Evolutionary conservation across 2,797 vertebrate genomes (phyloP).

Genomic region (Sternarchorhynchus goeldii): DNA sequence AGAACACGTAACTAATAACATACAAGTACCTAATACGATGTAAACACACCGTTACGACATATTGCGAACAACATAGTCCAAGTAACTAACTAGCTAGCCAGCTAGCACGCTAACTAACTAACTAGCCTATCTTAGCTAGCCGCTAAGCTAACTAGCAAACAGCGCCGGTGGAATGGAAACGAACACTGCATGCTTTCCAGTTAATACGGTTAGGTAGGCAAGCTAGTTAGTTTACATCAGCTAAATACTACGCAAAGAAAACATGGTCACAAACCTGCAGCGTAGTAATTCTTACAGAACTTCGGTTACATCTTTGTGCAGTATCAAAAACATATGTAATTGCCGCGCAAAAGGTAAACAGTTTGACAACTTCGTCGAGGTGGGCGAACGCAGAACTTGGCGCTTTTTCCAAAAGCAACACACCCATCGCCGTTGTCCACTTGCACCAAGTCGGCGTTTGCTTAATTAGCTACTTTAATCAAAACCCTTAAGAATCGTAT

Average conservation of each 20-base stretch:
- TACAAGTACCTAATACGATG: too few species aligned
- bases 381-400: conserved; percentile 70
- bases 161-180: too few species aligned
- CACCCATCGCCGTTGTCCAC: neutral
- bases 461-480: neutral
- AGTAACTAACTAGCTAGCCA: too few species aligned
- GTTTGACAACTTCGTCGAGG: conserved; percentile 43
- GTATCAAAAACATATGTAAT: neutral
- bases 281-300: neutral
- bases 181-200: too few species aligned
- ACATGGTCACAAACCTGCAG: neutral
- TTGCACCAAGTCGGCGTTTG: neutral
- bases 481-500: accelerated
- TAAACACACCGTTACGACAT: too few species aligned
- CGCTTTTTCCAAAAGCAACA: conserved; percentile 76
- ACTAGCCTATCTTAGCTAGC: too few species aligned
- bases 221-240: too few species aligned
- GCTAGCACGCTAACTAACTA: too few species aligned
- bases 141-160: too few species aligned
- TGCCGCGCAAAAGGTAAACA: conserved; percentile 23
- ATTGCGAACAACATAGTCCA: too few species aligned
- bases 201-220: too few species aligned
- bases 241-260: neutral
- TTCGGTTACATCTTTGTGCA: conserved; percentile 2
- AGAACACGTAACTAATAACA: too few species aligned